Percentiles rank a stretch among this genome's conserved stretches.
Conservation (phyloP, 2,888 invertebrate species). For the Thelaira solivaga region DNA sequence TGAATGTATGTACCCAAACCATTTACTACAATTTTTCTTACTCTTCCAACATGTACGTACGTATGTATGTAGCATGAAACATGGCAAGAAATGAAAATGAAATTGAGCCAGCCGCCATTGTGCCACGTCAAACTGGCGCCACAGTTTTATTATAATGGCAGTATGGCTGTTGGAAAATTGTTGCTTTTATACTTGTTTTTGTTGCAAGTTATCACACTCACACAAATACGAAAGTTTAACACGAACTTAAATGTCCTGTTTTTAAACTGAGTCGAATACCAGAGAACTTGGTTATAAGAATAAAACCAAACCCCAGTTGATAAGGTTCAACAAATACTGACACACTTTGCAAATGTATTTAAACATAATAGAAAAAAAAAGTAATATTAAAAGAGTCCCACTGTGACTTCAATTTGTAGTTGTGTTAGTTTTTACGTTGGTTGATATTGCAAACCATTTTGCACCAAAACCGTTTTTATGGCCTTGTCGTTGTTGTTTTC, state of each 20-base stretch:
- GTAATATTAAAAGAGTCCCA: constrained; percentile 45
- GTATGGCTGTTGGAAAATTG: constrained; percentile 50
- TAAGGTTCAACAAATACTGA: constrained; percentile 10
- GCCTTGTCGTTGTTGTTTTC: constrained; percentile 30
- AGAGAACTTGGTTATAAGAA: constrained; percentile 4
- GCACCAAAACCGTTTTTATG: constrained; percentile 21
- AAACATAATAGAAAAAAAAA: not conserved
- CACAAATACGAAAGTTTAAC: constrained; percentile 31
- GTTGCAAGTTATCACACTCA: not conserved
- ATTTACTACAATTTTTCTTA: constrained; percentile 44
- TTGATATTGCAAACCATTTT: constrained; percentile 32
- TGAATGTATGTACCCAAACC: constrained; percentile 1
- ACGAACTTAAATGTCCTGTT: constrained; percentile 54
- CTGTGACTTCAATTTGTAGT: constrained; percentile 32
- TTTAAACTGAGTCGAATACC: constrained; percentile 4
- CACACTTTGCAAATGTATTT: constrained; percentile 21
- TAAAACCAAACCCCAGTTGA: constrained; percentile 26
- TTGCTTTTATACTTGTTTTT: constrained; percentile 44
- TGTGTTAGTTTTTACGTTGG: constrained; percentile 20
- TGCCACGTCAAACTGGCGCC: constrained; percentile 66
- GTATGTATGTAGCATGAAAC: constrained; percentile 48
- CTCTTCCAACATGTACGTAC: constrained; percentile 41
- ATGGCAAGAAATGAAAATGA: constrained; percentile 57
- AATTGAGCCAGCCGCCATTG: constrained; percentile 61
- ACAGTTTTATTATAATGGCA: constrained; percentile 50